Percentiles rank a stretch among this genome's conserved stretches.
Conservation (phyloP, 2,113 vertebrate genomes). For the Monopterus albus region DNA sequence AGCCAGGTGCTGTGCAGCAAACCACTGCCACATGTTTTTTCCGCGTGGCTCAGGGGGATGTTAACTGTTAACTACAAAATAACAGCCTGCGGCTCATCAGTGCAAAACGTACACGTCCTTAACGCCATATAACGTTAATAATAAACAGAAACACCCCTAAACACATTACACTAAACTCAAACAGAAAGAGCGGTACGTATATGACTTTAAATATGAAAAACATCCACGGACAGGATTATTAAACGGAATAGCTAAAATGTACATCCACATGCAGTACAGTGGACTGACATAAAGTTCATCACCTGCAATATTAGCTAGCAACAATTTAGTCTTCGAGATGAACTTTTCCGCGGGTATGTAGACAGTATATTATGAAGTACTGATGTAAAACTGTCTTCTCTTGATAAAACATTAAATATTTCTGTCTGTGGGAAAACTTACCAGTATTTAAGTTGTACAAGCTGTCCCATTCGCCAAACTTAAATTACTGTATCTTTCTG, state of each 20-base stretch:
- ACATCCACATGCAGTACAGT: not conserved
- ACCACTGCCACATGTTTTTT: not conserved
- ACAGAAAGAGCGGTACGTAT: too few species aligned
- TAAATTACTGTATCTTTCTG: too few species aligned
- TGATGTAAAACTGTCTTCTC: not conserved
- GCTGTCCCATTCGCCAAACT: not conserved
- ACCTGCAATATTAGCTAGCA: not conserved
- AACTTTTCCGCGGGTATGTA: not conserved
- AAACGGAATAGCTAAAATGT: not conserved
- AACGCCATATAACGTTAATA: too few species aligned
- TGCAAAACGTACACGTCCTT: too few species aligned
- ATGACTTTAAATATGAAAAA: too few species aligned
- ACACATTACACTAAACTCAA: too few species aligned
- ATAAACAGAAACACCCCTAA: too few species aligned
- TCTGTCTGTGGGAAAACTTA: conserved; percentile 1
- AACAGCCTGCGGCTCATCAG: too few species aligned
- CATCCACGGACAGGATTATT: too few species aligned
- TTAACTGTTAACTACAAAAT: not conserved
- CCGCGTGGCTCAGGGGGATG: too few species aligned
- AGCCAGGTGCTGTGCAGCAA: not conserved
- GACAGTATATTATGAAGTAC: not conserved
- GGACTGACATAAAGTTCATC: too few species aligned
- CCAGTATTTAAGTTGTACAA: not conserved
- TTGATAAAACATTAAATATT: not conserved
- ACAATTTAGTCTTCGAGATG: not conserved